These are phyloP conservation scores for Iselma pallidipennis DNA, from an alignment of 2,888 invertebrate species.

Conservation along the genomic window DNA sequence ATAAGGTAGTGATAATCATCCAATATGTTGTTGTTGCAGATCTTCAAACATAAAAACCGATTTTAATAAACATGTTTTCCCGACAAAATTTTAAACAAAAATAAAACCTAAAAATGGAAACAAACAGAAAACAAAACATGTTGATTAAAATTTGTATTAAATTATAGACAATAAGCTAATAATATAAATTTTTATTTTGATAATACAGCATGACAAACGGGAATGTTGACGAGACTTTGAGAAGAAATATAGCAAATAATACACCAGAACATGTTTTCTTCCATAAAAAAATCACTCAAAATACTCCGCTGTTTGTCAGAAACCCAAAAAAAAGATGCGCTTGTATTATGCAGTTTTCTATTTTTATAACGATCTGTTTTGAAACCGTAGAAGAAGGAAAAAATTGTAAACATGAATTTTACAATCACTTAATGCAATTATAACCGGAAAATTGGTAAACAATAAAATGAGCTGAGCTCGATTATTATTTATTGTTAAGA, in stretches of 20 bases:
- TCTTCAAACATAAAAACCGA: constrained; percentile 20
- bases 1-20: neutral
- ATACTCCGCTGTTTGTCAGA: constrained; percentile 45
- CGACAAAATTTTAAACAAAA: constrained; percentile 3
- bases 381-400: no score
- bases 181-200: constrained; percentile 54
- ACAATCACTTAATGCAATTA: constrained; percentile 34
- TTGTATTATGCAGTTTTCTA: constrained; percentile 3
- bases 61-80: constrained; percentile 31
- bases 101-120: constrained; percentile 12
- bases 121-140: constrained; percentile 17
- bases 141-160: constrained; percentile 31
- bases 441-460: constrained; percentile 41
- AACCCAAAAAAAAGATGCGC: constrained; percentile 34
- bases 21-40: constrained; percentile 23
- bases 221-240: constrained; percentile 50
- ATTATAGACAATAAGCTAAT: constrained; percentile 50
- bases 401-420: constrained; percentile 24
- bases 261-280: constrained; percentile 11
- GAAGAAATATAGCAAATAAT: constrained; percentile 17
- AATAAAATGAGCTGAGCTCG: constrained; percentile 45
- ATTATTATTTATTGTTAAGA: constrained; percentile 41
- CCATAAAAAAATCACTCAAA: constrained; percentile 10
- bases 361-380: neutral
- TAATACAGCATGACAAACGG: constrained; percentile 56